Base-by-base conservation (phyloP, 2,888 invertebrate genomes). In the Archips crataeganus region DNA sequence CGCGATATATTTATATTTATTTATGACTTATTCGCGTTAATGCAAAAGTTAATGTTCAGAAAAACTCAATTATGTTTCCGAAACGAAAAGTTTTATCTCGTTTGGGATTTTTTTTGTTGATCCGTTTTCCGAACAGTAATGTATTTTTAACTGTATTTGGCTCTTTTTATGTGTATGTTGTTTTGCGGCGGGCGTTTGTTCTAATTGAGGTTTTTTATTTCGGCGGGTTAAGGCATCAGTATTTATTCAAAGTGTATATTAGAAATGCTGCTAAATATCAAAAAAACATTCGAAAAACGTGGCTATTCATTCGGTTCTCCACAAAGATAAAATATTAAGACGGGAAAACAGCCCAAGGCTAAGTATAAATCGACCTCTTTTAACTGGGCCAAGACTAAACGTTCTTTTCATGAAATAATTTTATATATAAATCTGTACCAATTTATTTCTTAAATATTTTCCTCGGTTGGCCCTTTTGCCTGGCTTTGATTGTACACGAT, bases 21-120 rank as follows among this genome's bases (percentile, higher is more conserved):
- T 73, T 73, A 73, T 69, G 73, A 73, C 69, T 73, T 69, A 60
- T 73, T 54, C 54, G 71, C 71, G 64, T 69, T 73, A 73, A 73
- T 69, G 73, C 49, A 64, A 69, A 73, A 73, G 73, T 73, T 69
- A 73, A 73, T 73, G 73, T 73, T 73, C 69, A 73, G 73, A 69
- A 69, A 73, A 73, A 73, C 73, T 73, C 73, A 69, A 73, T 73
- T 73, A 69, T 69, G 49, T 60, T 49, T 42, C 42, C 60, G 60
- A 73, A 73, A 61, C 66, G 71, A 60, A 68, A 69, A 73, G 69
- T 73, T 73, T 68, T 73, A 69, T 73, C 69, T 73, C 69, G 69
- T 51, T 60, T 47, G 36, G 67, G 69, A 34, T 68, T 60, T 68
- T 67, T 69, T 42, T 39, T 32, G 71, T 61, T 71, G 64, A 70